Base-by-base conservation (phyloP, 2,888 invertebrate species). In the Oligia strigilis region DNA sequence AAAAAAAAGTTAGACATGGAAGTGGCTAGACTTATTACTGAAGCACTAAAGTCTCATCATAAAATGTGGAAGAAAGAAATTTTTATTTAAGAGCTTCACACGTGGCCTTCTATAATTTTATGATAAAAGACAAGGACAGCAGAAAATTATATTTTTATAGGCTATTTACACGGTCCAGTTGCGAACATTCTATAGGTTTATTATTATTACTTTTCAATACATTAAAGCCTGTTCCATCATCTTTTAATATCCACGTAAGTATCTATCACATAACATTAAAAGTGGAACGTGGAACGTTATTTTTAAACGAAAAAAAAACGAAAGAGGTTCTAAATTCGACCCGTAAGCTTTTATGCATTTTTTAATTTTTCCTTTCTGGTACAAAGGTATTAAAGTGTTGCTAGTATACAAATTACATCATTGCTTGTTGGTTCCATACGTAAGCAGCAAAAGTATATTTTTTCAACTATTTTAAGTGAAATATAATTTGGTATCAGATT, bases 71-170 rank as follows among this genome's bases (percentile, higher is more conserved):
- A 13, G n/a, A 40, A 78, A 67, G 60, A 36, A 40, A 29, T 62
- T 72, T 77, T 67, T 75, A 81, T 67, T 46, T 19, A 17, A 60
- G 49, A 40, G 13, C 9, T 36, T 69, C 17, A 52, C 55, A 67
- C 58, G 46, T 72, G 14, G 29, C 55, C 55, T 80, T 52, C 70
- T 70, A 70, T 77, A 55, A 49, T 78, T 74, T 70, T 52, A 73
- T 78, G 78, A 67, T 17, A 36, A 78, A 76, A 79, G 29, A 46
- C 66, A 40, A 46, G 60, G 29, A 72, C 13, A 65, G 6, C 3
- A 58, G 36, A 72, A 76, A 83, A 83, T 83, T 36, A 82, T 82
- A 85, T 85, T 87, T 88, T 88, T 88, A 88, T 85, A 72, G 78
- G 62, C 75, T 58, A 67, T 84, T 23, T 23, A n/a, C 69, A 64